These are phyloP conservation scores for Cheilosia grossa DNA, from an alignment of 2,888 invertebrate genomes.

Conservation along the genomic window DNA sequence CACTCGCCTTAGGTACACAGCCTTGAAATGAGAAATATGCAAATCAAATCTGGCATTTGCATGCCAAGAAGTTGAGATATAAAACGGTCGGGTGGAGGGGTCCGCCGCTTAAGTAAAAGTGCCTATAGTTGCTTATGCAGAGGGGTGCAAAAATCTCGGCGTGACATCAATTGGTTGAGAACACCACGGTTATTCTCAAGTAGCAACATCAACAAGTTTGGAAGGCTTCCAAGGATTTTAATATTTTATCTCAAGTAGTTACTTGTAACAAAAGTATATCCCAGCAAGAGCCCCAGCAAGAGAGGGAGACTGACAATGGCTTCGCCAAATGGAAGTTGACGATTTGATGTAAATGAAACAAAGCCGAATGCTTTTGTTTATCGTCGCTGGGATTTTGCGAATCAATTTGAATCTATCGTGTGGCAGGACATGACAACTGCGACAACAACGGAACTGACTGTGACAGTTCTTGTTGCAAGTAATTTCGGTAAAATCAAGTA, in stretches of 20 bases:
- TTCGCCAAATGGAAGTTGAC: not conserved
- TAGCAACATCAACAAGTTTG: slow-evolving; percentile 53
- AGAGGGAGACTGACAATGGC: not conserved
- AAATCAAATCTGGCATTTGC: slow-evolving; percentile 52
- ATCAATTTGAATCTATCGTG: not conserved
- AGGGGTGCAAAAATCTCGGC: slow-evolving; percentile 4
- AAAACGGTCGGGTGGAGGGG: not conserved
- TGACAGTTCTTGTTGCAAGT: not conserved
- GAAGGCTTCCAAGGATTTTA: slow-evolving; percentile 44
- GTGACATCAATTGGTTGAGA: slow-evolving; percentile 21
- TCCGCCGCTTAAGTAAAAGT: not conserved
- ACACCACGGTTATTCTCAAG: slow-evolving; percentile 40
- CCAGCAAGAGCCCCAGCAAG: no score
- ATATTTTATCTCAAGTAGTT: slow-evolving; percentile 36
- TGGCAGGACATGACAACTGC: not conserved
- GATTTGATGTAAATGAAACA: not conserved
- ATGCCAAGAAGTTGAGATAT: slow-evolving; percentile 34
- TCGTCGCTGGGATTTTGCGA: not conserved
- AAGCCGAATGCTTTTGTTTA: not conserved
- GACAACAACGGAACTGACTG: not conserved
- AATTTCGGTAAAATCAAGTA: not conserved
- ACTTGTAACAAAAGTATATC: not conserved
- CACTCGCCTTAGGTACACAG: slow-evolving; percentile 6
- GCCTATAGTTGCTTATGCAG: not conserved
- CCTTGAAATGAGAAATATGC: slow-evolving; percentile 44